These are phyloP conservation scores for Julus scandinavius DNA, from an alignment of 2,888 invertebrate species.

Conservation along the genomic window DNA sequence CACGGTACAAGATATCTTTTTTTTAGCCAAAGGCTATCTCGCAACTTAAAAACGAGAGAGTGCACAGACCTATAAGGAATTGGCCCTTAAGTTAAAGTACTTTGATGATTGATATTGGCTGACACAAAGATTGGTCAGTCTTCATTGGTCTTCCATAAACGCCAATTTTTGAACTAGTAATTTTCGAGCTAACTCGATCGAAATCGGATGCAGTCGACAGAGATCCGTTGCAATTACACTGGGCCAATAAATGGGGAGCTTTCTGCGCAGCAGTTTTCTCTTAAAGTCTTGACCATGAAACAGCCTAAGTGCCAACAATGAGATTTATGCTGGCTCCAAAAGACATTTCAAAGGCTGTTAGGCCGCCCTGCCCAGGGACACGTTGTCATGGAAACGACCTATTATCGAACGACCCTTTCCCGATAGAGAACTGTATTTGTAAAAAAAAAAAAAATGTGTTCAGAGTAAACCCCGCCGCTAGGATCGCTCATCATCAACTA, in stretches of 20 bases:
- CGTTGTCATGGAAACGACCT: conserved; percentile 46
- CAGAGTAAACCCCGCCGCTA: conserved; percentile 20
- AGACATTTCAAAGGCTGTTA: conserved; percentile 50
- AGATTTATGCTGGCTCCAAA: conserved; percentile 52
- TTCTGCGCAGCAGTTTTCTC: conserved; percentile 39
- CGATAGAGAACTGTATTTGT: background rate
- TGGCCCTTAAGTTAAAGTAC: background rate
- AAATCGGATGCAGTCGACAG: conserved; percentile 36
- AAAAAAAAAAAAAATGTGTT: conserved; percentile 11
- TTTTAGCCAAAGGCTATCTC: background rate
- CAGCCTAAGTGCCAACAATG: conserved; percentile 49
- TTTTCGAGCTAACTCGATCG: conserved; percentile 49
- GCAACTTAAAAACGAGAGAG: background rate
- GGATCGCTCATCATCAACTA: conserved; percentile 24
- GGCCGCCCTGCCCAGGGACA: conserved; percentile 44
- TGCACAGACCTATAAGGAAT: background rate
- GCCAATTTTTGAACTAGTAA: conserved; percentile 44
- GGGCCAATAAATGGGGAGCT: conserved; percentile 43
- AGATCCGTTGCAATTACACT: conserved; percentile 47
- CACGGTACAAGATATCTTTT: background rate
- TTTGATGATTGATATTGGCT: conserved; percentile 21
- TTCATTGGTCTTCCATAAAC: conserved; percentile 35
- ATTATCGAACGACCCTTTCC: conserved; percentile 48
- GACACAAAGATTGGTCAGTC: conserved; percentile 42
- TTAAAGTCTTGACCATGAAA: conserved; percentile 47